Base-by-base conservation (phyloP, 1,140 invertebrate species). In the Magallana gigas region DNA sequence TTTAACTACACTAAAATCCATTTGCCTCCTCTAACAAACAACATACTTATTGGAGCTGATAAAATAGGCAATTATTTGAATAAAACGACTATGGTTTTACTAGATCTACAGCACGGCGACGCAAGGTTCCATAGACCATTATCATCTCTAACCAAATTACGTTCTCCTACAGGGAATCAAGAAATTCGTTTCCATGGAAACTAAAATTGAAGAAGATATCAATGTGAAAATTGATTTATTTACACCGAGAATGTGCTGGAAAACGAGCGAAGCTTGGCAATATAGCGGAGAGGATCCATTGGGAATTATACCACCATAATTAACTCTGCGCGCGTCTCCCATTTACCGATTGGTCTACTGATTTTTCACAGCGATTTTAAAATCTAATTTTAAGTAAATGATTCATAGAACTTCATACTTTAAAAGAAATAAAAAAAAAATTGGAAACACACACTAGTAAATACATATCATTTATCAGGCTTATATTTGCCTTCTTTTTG, bases 211-310 rank as follows among this genome's bases (percentile, higher is more conserved):
- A 76, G 68, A 76, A 29, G 68, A 76, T 76, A 18, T 76, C 8
- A 76, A 76, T 76, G 68, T 76, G 68, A 76, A 76, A 76, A 76
- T 76, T 76, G 68, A 76, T 76, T 76, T 76, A 76, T 76, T 76
- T 76, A 29, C 9, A 76, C 68, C 9, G 68, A 23, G 68, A 76
- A 76, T 76, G 68, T 23, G 68, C 68, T 23, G 68, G 68, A 76
- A 76, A 76, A 76, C 23, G 68, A 76, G 68, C 36, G 68, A 76
- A 36, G 68, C 68, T 36, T 76, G 23, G 68, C 36, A 76, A 76
- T 29, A 29, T 76, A 29, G 36, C 36, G 36, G 68, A 29, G 68
- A 76, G 18, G 68, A 29, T 76, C 68, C 12, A 23, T 9, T 36
- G 18, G 29, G 68, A 76, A 62, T 29, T 76, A 12, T 36, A 76